Evolutionary conservation across 2,113 vertebrate genomes (phyloP), one percentile per base, ranked within the genome.

Genomic region (Cheirogaleus medius): DNA sequence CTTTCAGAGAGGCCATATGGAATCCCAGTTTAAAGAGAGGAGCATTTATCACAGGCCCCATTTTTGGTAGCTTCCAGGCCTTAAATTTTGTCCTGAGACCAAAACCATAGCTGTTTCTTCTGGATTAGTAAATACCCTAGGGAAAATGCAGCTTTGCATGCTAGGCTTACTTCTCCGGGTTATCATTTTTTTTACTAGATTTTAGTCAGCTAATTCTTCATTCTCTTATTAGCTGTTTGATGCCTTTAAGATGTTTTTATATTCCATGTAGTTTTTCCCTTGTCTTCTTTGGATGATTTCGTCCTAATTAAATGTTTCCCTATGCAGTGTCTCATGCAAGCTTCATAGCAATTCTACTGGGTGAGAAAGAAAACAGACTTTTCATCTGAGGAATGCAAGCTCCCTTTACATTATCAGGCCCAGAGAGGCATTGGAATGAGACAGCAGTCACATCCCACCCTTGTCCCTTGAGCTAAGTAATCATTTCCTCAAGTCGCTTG

Each of bases 181-280:
- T 77, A 83, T 97, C 80, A 44, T 32, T 44, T 91, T 74, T 54
- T 87, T 54, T 29, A 95, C 29, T 58, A 71, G 58, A 87, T 49
- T 82, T 42, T 91, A 34, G 29, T 82, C 74, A 64, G 58, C 21
- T n/a, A 60, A 78, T n/a, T 68, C 29, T 92, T 84, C 32, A 42
- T 52, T 84, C n/a, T 78, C 39, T 80, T 69, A 37, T 42, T 49
- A 23, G 49, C 23, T 68, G 27, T 85, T 66, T 69, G 49, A 44
- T 71, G 44, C 54, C 73, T 82, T 90, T 12, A 54, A 63, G 58
- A 85, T 56, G 5, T 93, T 64, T 87, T 73, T 90, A 58, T 39
- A 64, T 78, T 39, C 18, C 44, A 63, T 64, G 17, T 34, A 68
- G 25, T 15, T 87, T 87, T 71, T 34, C 58, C 84, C 15, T 76